Conservation (phyloP, 2,888 invertebrate genomes). For the Drepana falcataria region DNA sequence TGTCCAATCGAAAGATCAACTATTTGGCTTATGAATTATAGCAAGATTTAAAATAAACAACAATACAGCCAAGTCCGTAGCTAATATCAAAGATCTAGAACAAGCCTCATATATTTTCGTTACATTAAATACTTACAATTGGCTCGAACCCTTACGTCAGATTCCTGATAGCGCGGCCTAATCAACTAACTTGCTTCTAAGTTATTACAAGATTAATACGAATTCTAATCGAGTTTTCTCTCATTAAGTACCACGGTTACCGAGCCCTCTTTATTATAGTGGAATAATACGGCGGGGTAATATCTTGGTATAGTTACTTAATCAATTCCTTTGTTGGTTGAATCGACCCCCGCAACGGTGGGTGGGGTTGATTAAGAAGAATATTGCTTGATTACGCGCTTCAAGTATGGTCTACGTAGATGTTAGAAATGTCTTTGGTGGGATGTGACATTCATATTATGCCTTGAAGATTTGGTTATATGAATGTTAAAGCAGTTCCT, state of each 20-base stretch:
- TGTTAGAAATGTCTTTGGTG: slow-evolving; percentile 26
- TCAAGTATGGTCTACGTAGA: slow-evolving; percentile 61
- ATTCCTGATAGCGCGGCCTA: slow-evolving; percentile 26
- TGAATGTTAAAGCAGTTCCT: not conserved
- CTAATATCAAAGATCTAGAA: not conserved
- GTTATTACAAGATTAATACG: slow-evolving; percentile 73
- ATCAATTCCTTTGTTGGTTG: slow-evolving; percentile 78
- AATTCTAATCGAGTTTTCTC: slow-evolving; percentile 78
- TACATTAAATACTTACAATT: not conserved
- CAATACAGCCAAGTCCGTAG: too few species aligned
- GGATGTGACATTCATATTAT: not conserved
- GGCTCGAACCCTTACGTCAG: slow-evolving; percentile 18
- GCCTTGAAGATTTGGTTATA: slow-evolving; percentile 28
- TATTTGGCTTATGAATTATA: too few species aligned
- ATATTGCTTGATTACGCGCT: slow-evolving; percentile 77
- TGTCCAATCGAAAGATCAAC: too few species aligned
- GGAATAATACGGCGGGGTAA: slow-evolving; percentile 75
- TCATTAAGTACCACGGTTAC: slow-evolving; percentile 76
- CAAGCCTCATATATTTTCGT: not conserved
- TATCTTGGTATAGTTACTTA: slow-evolving; percentile 77
- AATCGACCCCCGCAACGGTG: slow-evolving; percentile 68
- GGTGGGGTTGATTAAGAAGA: slow-evolving; percentile 78
- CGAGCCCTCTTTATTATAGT: slow-evolving; percentile 75
- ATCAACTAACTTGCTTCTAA: slow-evolving; percentile 60
- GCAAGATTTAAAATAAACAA: too few species aligned